phyloP scores from a whole-genome alignment of 2,797 vertebrate genomes.

The Xenentodon cancila region DNA sequence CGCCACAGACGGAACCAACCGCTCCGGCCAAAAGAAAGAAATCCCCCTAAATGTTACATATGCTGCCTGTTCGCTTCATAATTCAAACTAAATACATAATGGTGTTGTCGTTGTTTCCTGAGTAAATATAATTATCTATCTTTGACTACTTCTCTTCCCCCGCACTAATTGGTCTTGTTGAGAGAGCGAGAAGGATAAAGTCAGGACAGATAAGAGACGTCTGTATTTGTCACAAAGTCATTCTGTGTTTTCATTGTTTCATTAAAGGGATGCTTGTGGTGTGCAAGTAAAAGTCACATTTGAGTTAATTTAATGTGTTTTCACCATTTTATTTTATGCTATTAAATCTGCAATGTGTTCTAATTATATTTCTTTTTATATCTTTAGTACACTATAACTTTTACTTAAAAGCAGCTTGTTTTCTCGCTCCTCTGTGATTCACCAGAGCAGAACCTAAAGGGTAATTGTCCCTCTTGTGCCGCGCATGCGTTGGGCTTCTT shows the following conservation, averaged over 20 bases:
- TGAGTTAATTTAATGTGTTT: no score
- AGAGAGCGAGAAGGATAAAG: constrained; percentile 8
- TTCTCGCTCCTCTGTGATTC: no score
- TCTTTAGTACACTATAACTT: no score
- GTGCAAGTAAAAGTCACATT: no score
- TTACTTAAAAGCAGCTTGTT: no score
- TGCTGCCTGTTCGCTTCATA: constrained; percentile 45
- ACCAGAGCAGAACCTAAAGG: not conserved
- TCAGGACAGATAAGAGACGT: not conserved
- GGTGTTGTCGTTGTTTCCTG: constrained; percentile 36
- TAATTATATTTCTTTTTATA: no score
- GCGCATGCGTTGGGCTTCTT: not conserved
- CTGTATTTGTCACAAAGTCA: not conserved
- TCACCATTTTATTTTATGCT: no score
- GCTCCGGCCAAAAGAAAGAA: constrained; percentile 22
- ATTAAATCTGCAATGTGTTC: no score
- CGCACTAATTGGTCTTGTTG: constrained; percentile 28
- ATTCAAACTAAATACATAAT: constrained; percentile 48
- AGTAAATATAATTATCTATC: constrained; percentile 50
- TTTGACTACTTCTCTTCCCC: constrained; percentile 24
- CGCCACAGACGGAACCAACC: constrained; percentile 14
- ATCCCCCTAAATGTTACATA: constrained; percentile 32
- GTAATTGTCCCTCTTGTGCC: not conserved
- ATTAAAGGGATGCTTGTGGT: no score
- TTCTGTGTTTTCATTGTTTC: no score